Conservation (phyloP, 2,797 vertebrate species). For the Melanotaenia trifasciata region DNA sequence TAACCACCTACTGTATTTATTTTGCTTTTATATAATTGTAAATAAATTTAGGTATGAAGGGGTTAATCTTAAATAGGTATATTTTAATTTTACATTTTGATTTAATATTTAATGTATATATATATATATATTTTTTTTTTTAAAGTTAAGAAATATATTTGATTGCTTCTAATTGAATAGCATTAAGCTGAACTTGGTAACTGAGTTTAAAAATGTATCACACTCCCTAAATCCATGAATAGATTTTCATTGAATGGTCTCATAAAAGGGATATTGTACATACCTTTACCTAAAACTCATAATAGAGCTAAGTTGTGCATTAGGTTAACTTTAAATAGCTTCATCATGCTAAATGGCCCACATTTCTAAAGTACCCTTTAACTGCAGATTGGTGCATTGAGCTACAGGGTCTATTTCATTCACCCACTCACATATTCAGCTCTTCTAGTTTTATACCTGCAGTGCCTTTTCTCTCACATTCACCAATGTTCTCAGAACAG, state of each 20-base stretch:
- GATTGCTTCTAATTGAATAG: no score
- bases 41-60: no score
- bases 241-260: background rate
- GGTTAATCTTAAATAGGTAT: no score
- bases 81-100: no score
- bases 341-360: background rate
- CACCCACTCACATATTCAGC: background rate
- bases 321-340: no score
- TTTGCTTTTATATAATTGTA: no score
- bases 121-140: no score
- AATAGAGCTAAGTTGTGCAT: background rate
- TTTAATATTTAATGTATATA: no score
- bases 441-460: background rate
- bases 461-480: background rate
- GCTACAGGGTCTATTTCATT: background rate
- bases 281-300: background rate
- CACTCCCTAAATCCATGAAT: background rate
- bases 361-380: background rate
- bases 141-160: no score
- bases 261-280: background rate
- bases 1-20: no score
- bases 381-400: background rate
- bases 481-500: background rate
- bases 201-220: background rate
- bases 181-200: background rate